Percentiles rank a stretch among this genome's conserved stretches.
Conservation (phyloP, 1,140 invertebrate genomes). For the Eurosta solidaginis region DNA sequence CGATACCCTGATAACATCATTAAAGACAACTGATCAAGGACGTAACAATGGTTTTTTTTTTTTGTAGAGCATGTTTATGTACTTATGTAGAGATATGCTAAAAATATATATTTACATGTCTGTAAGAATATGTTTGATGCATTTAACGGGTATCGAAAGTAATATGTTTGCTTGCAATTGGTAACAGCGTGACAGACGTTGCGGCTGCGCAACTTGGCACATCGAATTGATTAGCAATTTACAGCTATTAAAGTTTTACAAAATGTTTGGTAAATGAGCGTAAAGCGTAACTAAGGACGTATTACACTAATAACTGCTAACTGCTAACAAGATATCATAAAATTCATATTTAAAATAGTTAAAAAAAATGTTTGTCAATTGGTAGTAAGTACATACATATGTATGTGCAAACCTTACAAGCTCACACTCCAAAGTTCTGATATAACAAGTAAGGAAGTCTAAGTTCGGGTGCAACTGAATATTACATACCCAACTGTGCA, state of each 20-base stretch:
- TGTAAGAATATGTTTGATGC: not conserved
- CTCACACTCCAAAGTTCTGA: too few relatives aligned
- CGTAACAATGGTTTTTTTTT: not conserved
- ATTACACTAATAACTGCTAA: not conserved
- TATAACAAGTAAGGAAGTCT: too few relatives aligned
- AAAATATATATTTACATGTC: not conserved
- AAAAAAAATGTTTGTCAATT: too few relatives aligned
- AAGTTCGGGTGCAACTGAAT: too few relatives aligned
- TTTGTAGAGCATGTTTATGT: not conserved
- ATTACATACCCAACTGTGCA: too few relatives aligned
- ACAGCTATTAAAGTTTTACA: conserved; percentile 19
- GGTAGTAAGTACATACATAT: too few relatives aligned
- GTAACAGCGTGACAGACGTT: not conserved
- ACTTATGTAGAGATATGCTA: not conserved
- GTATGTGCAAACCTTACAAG: too few relatives aligned
- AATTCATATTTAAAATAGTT: not conserved
- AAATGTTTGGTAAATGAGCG: conserved; percentile 7
- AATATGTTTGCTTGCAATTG: not conserved
- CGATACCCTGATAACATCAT: conserved; percentile 5
- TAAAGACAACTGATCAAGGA: conserved; percentile 18
- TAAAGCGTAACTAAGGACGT: conserved; percentile 20
- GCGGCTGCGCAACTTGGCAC: conserved; percentile 1
- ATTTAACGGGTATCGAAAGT: not conserved
- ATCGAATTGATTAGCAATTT: conserved; percentile 19
- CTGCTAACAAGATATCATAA: not conserved